Base-by-base conservation (phyloP, 1,140 invertebrate genomes). In the Tetramorium parvispinum region DNA sequence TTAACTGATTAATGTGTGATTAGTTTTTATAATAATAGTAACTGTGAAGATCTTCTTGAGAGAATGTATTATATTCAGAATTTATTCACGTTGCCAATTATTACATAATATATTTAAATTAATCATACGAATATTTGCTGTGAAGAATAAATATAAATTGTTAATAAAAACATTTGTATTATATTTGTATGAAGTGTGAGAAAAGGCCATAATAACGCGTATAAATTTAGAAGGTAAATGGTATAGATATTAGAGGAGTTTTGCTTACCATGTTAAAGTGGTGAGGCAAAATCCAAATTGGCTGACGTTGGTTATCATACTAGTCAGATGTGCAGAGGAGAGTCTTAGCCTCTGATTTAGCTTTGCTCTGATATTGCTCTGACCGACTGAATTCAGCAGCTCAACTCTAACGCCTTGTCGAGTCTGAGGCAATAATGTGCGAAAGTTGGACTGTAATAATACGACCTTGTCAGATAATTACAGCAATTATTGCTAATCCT, bases 331-430 rank as follows among this genome's bases (percentile, higher is more conserved):
- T 46, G 57, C 68, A 70, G 68, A 70, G 73, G 76, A 63, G 86
- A 63, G 86, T 90, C 87, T 89, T 87, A 91, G 51, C 71, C 76
- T 68, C 71, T 81, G 88, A 90, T 86, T 91, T 92, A 88, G 85
- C n/a, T n/a, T n/a, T n/a, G n/a, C n/a, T n/a, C n/a, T n/a, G n/a
- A n/a, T n/a, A n/a, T n/a, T 85, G 71, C 53, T 59, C 77, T 71
- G 65, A 57, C 24, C 83, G 24, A 78, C 63, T n/a, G 27, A 75
- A 83, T 27, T 73, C 37, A 71, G 24, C 49, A 53, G 70, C 71
- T 27, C 40, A 82, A 82, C 53, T 73, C 37, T 83, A 59, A 73
- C 27, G n/a, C 40, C 37, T 83, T 13, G 63, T 78, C 61, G 46
- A 70, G 27, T 13, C 16, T n/a, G 32, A 81, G 21, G 32, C 46